phyloP scores from a whole-genome alignment of 1,140 invertebrate species.

The Conus ventricosus region DNA sequence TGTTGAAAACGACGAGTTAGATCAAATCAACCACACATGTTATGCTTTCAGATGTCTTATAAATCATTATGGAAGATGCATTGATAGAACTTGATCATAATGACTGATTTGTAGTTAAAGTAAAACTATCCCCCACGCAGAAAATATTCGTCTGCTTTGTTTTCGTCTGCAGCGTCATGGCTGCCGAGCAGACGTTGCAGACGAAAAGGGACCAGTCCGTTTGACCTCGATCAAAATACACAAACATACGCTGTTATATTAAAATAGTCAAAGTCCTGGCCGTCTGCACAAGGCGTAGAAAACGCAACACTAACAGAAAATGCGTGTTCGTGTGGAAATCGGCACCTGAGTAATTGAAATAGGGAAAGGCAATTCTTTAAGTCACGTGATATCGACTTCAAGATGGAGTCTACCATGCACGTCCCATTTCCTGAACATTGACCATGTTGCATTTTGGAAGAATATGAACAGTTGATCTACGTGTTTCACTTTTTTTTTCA shows the following conservation, averaged over 20 bases:
- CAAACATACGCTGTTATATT: neutral
- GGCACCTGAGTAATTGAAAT: neutral
- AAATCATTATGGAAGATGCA: neutral
- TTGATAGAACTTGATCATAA: neutral
- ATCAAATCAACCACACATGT: neutral
- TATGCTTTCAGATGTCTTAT: neutral
- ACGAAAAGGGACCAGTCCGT: neutral
- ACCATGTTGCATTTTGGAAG: neutral
- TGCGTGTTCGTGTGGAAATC: neutral
- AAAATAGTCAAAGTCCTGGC: neutral
- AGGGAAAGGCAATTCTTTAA: neutral
- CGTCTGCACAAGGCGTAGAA: too few species aligned
- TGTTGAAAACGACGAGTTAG: neutral
- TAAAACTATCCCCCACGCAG: neutral
- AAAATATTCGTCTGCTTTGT: conserved; percentile 25
- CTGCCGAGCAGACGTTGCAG: conserved; percentile 10
- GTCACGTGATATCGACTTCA: conserved; percentile 34
- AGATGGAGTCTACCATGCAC: conserved; percentile 31
- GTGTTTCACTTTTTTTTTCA: neutral
- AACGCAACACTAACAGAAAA: neutral
- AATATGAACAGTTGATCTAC: neutral
- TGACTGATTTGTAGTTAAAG: neutral
- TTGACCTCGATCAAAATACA: neutral
- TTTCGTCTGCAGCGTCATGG: conserved; percentile 10
- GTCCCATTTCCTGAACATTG: neutral